Conservation (phyloP, 37 sponge, comb jelly and placozoan species). For the Tethya wilhelma region DNA sequence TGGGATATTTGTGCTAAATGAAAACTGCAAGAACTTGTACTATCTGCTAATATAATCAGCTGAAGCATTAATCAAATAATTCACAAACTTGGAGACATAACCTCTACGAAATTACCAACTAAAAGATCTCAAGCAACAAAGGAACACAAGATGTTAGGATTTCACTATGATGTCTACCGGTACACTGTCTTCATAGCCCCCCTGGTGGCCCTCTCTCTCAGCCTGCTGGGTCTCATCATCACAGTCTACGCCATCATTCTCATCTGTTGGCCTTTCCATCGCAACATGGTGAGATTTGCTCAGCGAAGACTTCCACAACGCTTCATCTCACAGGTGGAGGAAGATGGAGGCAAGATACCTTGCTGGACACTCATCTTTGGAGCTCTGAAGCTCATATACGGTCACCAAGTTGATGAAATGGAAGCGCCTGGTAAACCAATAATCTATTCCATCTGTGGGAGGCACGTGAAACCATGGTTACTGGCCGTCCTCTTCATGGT, state of each 20-base stretch:
- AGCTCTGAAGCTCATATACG: slow-evolving; percentile 34
- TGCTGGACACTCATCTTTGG: slow-evolving; percentile 46
- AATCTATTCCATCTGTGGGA: slow-evolving; percentile 13
- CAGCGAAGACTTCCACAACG: neutral
- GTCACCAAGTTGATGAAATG: slow-evolving; percentile 8
- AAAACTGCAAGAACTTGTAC: no score
- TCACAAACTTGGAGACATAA: no score
- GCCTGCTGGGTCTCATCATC: slow-evolving; percentile 5
- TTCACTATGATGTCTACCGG: neutral
- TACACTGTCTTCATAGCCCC: neutral
- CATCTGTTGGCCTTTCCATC: slow-evolving; percentile 20
- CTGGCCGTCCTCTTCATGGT: slow-evolving; percentile 41
- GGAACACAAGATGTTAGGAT: neutral
- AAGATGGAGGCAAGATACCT: neutral
- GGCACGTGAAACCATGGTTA: slow-evolving; percentile 30
- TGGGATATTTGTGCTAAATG: no score
- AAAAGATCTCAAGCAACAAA: no score
- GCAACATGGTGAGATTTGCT: neutral
- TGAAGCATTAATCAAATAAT: no score
- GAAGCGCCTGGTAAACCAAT: neutral
- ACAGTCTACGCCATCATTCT: slow-evolving; percentile 21
- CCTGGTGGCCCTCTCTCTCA: slow-evolving; percentile 7
- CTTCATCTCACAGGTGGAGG: neutral
- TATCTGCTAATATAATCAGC: no score
- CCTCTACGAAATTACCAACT: no score